Evolutionary conservation across 2,797 vertebrate genomes (phyloP).

Genomic region (Phataginus tricuspis): DNA sequence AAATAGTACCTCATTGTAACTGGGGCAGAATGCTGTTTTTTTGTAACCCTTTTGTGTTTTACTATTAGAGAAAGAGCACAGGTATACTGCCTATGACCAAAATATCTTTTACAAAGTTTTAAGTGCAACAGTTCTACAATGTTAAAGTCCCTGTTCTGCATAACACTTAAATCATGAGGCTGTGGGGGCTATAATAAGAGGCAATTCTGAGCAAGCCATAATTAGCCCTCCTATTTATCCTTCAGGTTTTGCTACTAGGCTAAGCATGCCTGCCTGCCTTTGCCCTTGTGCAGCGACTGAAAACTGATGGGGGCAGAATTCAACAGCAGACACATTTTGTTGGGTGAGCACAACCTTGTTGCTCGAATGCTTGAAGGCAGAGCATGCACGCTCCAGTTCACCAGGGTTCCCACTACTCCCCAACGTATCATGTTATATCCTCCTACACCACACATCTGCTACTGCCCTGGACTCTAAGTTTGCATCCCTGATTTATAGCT

Average conservation of each 20-base stretch:
- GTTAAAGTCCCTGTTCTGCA: background rate
- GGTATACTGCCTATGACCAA: background rate
- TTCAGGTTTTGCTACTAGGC: background rate
- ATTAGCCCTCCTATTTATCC: background rate
- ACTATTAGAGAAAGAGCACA: background rate
- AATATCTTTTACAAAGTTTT: background rate
- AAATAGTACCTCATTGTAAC: background rate
- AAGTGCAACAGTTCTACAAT: background rate
- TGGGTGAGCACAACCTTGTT: background rate
- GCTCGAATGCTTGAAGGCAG: background rate
- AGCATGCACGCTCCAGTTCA: background rate
- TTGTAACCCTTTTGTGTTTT: background rate
- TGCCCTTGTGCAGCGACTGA: background rate
- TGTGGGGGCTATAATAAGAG: background rate
- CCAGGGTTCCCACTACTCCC: background rate
- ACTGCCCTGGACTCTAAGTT: background rate
- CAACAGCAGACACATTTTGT: background rate
- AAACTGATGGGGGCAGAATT: background rate
- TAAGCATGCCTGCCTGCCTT: background rate
- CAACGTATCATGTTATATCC: background rate
- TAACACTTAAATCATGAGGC: background rate
- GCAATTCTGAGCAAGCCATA: background rate
- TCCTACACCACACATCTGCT: background rate
- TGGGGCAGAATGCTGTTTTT: background rate
- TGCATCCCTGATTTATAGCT: background rate